These are phyloP conservation scores for Penaeus chinensis DNA, from an alignment of 1,140 invertebrate species.

Conservation along the genomic window DNA sequence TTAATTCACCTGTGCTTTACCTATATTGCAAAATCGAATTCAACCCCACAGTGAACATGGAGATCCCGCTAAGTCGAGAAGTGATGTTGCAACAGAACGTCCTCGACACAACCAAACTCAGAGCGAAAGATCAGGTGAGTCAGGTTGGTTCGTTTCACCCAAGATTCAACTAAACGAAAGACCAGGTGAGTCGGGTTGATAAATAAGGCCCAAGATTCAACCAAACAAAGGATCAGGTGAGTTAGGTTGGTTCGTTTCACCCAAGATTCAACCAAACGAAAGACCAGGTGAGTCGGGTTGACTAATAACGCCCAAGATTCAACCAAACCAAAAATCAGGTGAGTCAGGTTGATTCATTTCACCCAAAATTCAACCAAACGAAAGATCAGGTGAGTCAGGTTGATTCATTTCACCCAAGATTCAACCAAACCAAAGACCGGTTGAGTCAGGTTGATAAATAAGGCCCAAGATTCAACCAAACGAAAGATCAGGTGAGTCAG, in stretches of 20 bases:
- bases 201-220: too few species aligned
- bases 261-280: too few species aligned
- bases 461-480: too few species aligned
- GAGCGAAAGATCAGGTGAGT: slow-evolving; percentile 29
- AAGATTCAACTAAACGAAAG: too few species aligned
- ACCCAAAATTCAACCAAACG: neutral
- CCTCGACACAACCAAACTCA: slow-evolving; percentile 29
- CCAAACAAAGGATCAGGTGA: neutral
- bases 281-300: too few species aligned
- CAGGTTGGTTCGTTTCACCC: too few species aligned
- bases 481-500: too few species aligned
- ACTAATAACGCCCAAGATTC: too few species aligned
- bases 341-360: too few species aligned
- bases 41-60: slow-evolving; percentile 18
- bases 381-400: neutral
- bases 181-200: too few species aligned
- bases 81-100: slow-evolving; percentile 31
- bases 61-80: slow-evolving; percentile 19
- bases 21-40: neutral
- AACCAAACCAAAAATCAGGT: too few species aligned
- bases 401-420: too few species aligned
- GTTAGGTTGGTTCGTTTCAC: neutral
- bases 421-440: neutral
- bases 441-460: neutral
- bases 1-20: neutral